These are phyloP conservation scores for Lysandra bellargus DNA, from an alignment of 2,888 invertebrate species.

Conservation along the genomic window DNA sequence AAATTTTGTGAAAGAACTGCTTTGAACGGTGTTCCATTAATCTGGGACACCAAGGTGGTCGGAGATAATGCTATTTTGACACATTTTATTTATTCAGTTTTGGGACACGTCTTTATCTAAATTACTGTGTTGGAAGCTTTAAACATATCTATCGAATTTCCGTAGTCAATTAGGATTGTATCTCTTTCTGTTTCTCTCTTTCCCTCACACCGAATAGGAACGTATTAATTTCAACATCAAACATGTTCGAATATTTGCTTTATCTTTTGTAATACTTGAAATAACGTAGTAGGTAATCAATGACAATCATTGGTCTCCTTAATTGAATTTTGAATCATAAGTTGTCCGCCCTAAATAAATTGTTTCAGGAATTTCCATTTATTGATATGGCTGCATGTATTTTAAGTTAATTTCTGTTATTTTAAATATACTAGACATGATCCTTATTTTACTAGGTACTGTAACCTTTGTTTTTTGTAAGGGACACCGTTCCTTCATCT, in stretches of 20 bases:
- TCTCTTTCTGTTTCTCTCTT: conserved; percentile 41
- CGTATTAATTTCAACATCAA: conserved; percentile 15
- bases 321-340: conserved; percentile 1
- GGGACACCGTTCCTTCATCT: too few relatives aligned
- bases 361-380: not conserved
- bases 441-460: too few relatives aligned
- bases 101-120: conserved; percentile 70
- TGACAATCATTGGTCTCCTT: not conserved
- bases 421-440: too few relatives aligned
- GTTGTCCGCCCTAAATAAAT: not conserved
- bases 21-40: conserved; percentile 65
- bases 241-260: conserved; percentile 5
- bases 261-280: conserved; percentile 23
- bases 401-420: too few relatives aligned
- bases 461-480: not conserved
- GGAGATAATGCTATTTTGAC: conserved; percentile 71
- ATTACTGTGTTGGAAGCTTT: conserved; percentile 72
- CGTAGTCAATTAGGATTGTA: conserved; percentile 60
- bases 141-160: conserved; percentile 58
- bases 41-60: conserved; percentile 71
- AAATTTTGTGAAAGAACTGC: conserved; percentile 47
- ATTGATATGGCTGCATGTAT: not conserved
- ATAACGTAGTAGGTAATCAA: conserved; percentile 30
- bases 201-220: not conserved
- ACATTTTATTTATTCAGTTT: conserved; percentile 69